Base-by-base conservation (phyloP, 2,888 invertebrate genomes). In the Callimorpha dominula region DNA sequence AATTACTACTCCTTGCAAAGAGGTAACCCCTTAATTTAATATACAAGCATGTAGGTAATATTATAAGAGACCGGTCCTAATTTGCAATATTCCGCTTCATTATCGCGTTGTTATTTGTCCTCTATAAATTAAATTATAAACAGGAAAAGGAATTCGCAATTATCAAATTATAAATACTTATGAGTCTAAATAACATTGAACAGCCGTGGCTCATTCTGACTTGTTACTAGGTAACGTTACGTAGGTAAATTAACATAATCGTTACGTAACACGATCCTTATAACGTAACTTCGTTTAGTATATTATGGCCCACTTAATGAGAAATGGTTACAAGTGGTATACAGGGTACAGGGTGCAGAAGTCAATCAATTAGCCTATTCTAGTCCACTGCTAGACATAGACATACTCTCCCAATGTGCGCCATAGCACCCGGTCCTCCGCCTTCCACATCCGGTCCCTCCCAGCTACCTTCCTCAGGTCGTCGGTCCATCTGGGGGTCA, bases 111-210 rank as follows among this genome's bases (percentile, higher is more conserved):
- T 69, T 62, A 50, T 69, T 69, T 69, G 62, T 69, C 69, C 69
- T 69, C 50, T 17, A 42, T n/a, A 60, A 60, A 69, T 46, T n/a
- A 11, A 69, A 40, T 70, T 70, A 52, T 43, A 70, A 70, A 70
- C 70, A 70, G 70, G 70, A 70, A 70, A 70, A 70, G 15, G 40
- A 54, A 42, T 69, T 43, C 40, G 43, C 52, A 50, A 64, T 65
- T 43, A 42, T 46, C 52, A 63, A 70, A 64, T 64, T 64, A 64
- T 70, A 42, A 43, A 68, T 69, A 69, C 9, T 62, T 69, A 40
- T 62, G n/a, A 15, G 14, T 60, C 60, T 60, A 60, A 31, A 20
- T 60, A 31, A 4, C 12, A 12, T 20, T 31, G 5, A 12, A 31
- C 4, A 60, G 57, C 57, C 31, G 6, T 60, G 57, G 15, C 50